phyloP scores from a whole-genome alignment of 2,113 vertebrate species.

The Chloebia gouldiae region DNA sequence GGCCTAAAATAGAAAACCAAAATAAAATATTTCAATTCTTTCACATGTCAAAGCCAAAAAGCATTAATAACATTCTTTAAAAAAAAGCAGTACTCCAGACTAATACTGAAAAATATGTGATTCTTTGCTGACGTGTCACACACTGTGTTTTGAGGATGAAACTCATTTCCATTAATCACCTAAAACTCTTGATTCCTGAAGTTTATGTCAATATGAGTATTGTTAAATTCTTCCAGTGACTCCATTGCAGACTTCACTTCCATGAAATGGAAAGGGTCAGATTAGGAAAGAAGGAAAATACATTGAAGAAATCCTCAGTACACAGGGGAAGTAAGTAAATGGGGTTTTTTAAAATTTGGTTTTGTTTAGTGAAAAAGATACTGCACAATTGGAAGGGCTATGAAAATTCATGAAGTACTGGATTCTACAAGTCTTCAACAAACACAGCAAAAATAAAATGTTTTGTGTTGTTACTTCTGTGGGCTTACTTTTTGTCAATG shows the following conservation, averaged over 20 bases:
- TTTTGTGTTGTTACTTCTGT: not conserved
- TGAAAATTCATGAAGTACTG: not conserved
- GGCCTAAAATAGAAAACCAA: conserved; percentile 77
- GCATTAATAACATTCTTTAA: not conserved
- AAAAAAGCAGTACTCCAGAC: not conserved
- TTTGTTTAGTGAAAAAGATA: not conserved
- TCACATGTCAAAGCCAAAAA: not conserved
- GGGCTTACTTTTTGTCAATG: not conserved
- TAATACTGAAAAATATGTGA: not conserved
- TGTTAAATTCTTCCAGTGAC: not conserved
- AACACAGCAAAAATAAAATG: not conserved
- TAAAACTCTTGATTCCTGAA: not conserved
- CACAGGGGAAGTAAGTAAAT: not conserved
- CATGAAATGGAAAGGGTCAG: not conserved
- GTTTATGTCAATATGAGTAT: not conserved
- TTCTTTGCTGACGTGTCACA: not conserved
- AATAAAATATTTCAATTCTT: not conserved
- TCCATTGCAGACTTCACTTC: not conserved
- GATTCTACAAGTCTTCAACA: not conserved
- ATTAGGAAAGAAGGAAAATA: not conserved
- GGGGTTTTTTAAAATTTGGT: accelerated
- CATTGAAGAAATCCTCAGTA: not conserved
- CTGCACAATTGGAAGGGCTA: not conserved
- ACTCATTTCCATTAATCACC: not conserved
- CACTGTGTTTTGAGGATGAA: not conserved